Evolutionary conservation across 2,797 vertebrate genomes (phyloP).

Genomic region (Bradypodion ventrale): DNA sequence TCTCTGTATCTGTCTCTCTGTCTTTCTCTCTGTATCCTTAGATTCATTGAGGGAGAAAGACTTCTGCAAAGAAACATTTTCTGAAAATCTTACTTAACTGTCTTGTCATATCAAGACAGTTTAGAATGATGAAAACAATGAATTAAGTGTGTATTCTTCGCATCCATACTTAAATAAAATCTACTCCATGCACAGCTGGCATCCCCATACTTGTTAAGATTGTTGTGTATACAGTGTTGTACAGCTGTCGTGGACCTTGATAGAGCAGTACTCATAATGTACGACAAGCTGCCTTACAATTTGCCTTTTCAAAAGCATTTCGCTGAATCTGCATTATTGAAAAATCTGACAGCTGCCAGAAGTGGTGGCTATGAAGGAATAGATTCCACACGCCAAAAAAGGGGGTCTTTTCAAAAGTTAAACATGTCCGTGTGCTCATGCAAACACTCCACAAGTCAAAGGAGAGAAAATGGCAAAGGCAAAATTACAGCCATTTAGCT

Average conservation of each 20-base stretch:
- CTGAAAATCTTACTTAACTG: no score
- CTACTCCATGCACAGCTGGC: neutral
- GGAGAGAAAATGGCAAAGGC: constrained; percentile 18
- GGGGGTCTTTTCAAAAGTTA: neutral
- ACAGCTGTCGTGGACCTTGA: neutral
- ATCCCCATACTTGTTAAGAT: neutral
- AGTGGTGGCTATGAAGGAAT: constrained; percentile 19
- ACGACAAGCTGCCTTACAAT: neutral
- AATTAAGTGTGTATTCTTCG: no score
- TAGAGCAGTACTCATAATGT: neutral
- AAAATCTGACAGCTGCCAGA: constrained; percentile 33
- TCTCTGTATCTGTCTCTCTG: no score
- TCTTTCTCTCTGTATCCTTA: no score
- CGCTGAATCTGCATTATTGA: constrained; percentile 11
- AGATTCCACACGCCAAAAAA: constrained; percentile 8
- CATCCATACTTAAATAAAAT: neutral
- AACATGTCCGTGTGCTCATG: rapidly evolving
- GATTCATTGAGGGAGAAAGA: no score
- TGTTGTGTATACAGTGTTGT: neutral
- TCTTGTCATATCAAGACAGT: no score
- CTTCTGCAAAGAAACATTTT: no score
- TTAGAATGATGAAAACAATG: no score
- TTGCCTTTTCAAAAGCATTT: constrained; percentile 38
- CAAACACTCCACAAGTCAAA: constrained; percentile 5
- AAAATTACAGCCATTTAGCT: neutral